Base-by-base conservation (phyloP, 2,888 invertebrate species). In the Pasiphila rectangulata region DNA sequence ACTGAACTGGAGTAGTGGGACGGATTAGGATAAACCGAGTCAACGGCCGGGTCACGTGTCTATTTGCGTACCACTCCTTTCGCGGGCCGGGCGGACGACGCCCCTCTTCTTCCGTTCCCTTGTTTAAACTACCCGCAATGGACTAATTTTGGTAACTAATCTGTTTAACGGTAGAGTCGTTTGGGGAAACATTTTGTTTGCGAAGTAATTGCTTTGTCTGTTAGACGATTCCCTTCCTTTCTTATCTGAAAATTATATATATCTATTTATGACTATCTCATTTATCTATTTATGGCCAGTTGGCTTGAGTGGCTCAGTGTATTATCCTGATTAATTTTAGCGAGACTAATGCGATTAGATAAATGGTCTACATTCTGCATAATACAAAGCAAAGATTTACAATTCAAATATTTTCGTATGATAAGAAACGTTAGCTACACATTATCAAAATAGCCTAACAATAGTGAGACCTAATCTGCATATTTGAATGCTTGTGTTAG, bases 11-110 rank as follows among this genome's bases (percentile, higher is more conserved):
- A 88, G 83, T 87, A 88, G 87, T 88, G 76, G 87, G 85, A 79
- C 87, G 85, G 86, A 82, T 88, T 85, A 87, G 87, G 86, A 85
- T 81, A 83, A 85, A 81, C 79, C 82, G 81, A 87, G 87, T 88
- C 88, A 87, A 87, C 77, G 88, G 85, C 88, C 88, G 88, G 87
- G 87, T 87, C 87, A 86, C 79, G 73, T 70, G 71, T 81, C 82
- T 87, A 87, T 88, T 87, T 88, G 76, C 74, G 84, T 83, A 72
- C 75, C 63, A 72, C 74, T 73, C 70, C 72, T 71, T 68, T 70
- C 68, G 64, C 68, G 64, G 56, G 69, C 66, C 69, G 59, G 58
- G 48, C 50, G 46, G 61, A 66, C 68, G 61, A 66, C 68, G 61
- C 65, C 68, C 68, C 63, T 59, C 78, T 57, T 63, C 73, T 72